Evolutionary conservation across 2,797 vertebrate species (phyloP).

Genomic region (Sebastes goodei): DNA sequence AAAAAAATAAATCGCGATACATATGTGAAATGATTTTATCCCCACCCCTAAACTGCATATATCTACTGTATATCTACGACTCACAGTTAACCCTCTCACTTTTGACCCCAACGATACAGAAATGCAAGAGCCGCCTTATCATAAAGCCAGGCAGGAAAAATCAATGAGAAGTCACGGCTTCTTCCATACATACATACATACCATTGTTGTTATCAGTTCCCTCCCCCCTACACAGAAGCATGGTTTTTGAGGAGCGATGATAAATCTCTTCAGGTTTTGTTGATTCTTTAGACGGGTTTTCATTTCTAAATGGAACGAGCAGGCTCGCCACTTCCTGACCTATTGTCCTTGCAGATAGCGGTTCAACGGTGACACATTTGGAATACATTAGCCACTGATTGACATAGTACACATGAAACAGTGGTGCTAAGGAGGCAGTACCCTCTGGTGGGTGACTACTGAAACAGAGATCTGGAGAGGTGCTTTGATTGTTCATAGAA

Average conservation of each 20-base stretch:
- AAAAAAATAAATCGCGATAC: too few species aligned
- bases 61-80: background rate
- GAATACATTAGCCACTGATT: constrained; percentile 59
- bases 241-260: constrained; percentile 25
- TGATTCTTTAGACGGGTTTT: constrained; percentile 44
- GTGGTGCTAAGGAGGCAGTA: constrained; percentile 58
- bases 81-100: constrained; percentile 37
- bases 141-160: constrained; percentile 65
- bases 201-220: constrained; percentile 53
- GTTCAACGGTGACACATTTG: constrained; percentile 47
- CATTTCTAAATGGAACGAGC: constrained; percentile 48
- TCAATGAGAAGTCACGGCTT: constrained; percentile 64
- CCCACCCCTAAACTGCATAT: background rate
- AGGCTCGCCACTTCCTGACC: constrained; percentile 39
- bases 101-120: constrained; percentile 51
- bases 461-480: constrained; percentile 49
- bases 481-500: constrained; percentile 59
- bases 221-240: constrained; percentile 27
- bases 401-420: constrained; percentile 47
- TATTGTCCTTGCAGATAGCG: constrained; percentile 53
- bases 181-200: background rate
- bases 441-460: constrained; percentile 67
- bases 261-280: constrained; percentile 41
- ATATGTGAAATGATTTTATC: too few species aligned
- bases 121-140: constrained; percentile 30